Conservation (phyloP, 2,113 vertebrate species). For the Ciconia boyciana region DNA sequence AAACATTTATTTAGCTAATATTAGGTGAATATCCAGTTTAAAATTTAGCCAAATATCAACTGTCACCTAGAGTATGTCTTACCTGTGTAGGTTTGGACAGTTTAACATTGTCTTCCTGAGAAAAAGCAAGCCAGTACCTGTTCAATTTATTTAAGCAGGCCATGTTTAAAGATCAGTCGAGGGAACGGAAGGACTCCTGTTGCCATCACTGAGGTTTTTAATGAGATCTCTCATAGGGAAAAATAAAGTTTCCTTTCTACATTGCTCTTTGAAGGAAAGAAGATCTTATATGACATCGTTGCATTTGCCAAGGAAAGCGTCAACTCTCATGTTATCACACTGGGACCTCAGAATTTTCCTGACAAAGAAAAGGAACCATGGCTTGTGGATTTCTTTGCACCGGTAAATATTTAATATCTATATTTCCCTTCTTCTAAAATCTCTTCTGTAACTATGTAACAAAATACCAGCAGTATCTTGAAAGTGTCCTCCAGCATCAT, state of each 20-base stretch:
- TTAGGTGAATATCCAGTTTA: background rate
- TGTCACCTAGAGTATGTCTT: background rate
- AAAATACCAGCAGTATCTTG: background rate
- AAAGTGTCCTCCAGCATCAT: background rate
- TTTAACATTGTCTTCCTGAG: background rate
- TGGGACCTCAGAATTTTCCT: slow-evolving; percentile 94
- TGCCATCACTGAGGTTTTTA: background rate
- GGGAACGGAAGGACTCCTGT: background rate
- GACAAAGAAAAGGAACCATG: slow-evolving; percentile 90
- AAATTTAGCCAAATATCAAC: background rate
- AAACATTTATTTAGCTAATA: background rate
- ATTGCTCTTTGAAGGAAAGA: slow-evolving; percentile 81
- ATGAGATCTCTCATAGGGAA: background rate
- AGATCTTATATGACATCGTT: slow-evolving; percentile 90
- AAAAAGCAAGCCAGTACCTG: background rate
- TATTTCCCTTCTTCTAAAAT: background rate
- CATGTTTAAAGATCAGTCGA: background rate
- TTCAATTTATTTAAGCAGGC: background rate
- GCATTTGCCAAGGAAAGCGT: slow-evolving; percentile 96
- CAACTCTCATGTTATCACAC: slow-evolving; percentile 89
- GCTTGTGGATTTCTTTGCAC: slow-evolving; percentile 98
- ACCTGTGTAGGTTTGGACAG: background rate
- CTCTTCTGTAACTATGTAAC: background rate
- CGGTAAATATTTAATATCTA: slow-evolving; percentile 74
- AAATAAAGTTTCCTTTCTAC: background rate